phyloP scores from a whole-genome alignment of 2,888 invertebrate genomes.

The Pantelozetes paolii region DNA sequence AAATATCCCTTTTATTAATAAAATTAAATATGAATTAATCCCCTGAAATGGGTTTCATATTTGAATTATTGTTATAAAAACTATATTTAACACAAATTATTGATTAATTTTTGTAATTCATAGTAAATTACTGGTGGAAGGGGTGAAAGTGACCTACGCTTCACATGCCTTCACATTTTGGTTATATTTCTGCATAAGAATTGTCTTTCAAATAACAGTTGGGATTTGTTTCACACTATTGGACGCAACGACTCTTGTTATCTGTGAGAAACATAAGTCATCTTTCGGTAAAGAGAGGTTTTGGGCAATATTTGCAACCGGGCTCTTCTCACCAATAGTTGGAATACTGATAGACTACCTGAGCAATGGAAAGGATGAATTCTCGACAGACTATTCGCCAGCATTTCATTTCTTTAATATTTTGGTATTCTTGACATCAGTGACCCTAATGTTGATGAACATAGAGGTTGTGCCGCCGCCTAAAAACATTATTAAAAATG shows the following conservation, averaged over 20 bases:
- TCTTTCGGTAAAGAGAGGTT: constrained; percentile 53
- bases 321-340: constrained; percentile 51
- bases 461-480: constrained; percentile 69
- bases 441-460: constrained; percentile 72
- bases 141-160: neutral
- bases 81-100: no score
- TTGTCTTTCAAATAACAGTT: constrained; percentile 73
- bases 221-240: constrained; percentile 80
- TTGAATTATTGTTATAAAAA: no score
- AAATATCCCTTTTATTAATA: no score
- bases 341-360: constrained; percentile 47
- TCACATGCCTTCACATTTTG: constrained; percentile 62
- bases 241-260: constrained; percentile 79
- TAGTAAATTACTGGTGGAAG: no score
- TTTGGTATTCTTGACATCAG: constrained; percentile 66
- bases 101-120: no score
- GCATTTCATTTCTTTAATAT: constrained; percentile 78
- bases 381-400: constrained; percentile 78
- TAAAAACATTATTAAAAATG: constrained; percentile 70
- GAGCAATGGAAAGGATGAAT: constrained; percentile 54
- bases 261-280: constrained; percentile 71
- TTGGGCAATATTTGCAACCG: constrained; percentile 54
- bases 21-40: no score
- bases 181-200: constrained; percentile 72
- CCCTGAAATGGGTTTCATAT: no score